These are phyloP conservation scores for Diabrotica undecimpunctata DNA, from an alignment of 1,140 invertebrate species.

Conservation along the genomic window DNA sequence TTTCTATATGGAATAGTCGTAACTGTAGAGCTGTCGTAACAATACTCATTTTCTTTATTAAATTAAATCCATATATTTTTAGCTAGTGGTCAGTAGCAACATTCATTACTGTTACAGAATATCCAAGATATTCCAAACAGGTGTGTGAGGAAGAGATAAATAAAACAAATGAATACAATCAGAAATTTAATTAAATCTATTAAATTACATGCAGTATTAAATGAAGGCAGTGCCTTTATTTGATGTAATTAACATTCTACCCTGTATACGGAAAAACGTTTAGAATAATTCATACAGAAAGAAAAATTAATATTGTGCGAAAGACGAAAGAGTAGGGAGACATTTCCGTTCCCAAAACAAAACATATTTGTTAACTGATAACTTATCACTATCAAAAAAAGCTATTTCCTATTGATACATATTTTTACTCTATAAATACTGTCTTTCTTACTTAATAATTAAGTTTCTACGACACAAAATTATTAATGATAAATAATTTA, in stretches of 20 bases:
- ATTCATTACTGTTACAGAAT: no score
- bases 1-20: no score
- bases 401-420: conserved; percentile 13
- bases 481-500: neutral
- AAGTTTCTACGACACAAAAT: conserved; percentile 8
- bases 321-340: conserved; percentile 3
- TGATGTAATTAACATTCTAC: conserved; percentile 15
- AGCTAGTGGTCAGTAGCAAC: no score
- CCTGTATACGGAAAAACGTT: conserved; percentile 17
- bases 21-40: no score
- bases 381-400: conserved; percentile 13
- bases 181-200: conserved; percentile 16
- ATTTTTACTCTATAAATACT: conserved; percentile 18
- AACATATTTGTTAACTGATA: conserved; percentile 1
- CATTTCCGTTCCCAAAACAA: neutral
- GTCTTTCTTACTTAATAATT: conserved; percentile 14
- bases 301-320: conserved; percentile 11
- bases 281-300: conserved; percentile 12
- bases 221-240: conserved; percentile 16
- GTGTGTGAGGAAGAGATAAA: no score
- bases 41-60: no score
- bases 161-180: conserved; percentile 4
- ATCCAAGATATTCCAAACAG: no score
- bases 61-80: no score
- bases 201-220: conserved; percentile 16